A percentile compares a stretch with the other conserved stretches of the same genome.
Evolutionary conservation across 2,113 vertebrate species (phyloP).

Genomic region (Lepus americanus): DNA sequence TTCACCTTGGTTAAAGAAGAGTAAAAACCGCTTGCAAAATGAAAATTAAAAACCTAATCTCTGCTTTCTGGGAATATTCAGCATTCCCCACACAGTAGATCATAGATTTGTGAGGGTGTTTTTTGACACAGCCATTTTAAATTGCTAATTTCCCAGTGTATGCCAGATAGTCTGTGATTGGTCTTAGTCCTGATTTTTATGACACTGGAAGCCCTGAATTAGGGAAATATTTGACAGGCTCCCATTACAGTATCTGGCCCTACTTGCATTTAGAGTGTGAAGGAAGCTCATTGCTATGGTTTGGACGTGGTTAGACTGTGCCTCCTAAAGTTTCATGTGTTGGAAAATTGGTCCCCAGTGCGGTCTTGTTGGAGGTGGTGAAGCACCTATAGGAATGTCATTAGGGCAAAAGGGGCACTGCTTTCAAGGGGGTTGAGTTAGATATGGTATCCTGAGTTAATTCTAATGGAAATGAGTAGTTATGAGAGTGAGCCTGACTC

Average conservation of each 20-base stretch:
- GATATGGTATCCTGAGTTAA: too few species aligned
- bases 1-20: background rate
- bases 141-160: background rate
- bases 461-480: too few species aligned
- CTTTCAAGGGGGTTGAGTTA: too few species aligned
- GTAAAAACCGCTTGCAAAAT: background rate
- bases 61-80: background rate
- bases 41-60: background rate
- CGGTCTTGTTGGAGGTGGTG: too few species aligned
- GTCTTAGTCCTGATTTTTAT: background rate
- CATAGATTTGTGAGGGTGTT: background rate
- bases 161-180: background rate
- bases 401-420: too few species aligned
- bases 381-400: too few species aligned
- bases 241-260: background rate
- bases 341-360: too few species aligned
- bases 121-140: background rate
- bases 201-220: conserved; percentile 18
- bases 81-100: background rate
- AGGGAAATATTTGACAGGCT: background rate
- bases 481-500: too few species aligned
- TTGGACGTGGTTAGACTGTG: too few species aligned
- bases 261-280: background rate
- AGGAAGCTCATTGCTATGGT: too few species aligned
- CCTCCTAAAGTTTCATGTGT: too few species aligned